Evolutionary conservation across 2,888 invertebrate species (phyloP), one percentile per base, ranked within the genome.

Genomic region (Vandiemenella viatica): DNA sequence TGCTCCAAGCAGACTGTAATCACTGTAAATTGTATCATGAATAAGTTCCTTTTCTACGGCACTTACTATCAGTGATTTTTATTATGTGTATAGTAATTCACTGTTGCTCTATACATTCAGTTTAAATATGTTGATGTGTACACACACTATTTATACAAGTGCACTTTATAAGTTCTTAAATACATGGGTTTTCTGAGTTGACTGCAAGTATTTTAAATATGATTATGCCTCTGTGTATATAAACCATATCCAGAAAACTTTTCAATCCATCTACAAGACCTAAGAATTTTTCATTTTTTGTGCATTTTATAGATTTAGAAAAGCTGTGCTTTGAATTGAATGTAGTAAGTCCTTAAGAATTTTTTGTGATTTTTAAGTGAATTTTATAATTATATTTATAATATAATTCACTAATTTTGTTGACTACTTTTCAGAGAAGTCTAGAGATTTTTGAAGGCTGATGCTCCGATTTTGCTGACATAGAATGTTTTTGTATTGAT

Each of bases 1-100:
- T 64, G 54, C 54, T 58, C 54, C 55, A 62, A 52, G 50, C 49
- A 48, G 50, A 50, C 21, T 44, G 45, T 45, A 47, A 44, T 51
- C 51, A 55, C 53, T 61, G 56, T 63, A 62, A 65, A 62, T 48
- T 49, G 44, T 52, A n/a, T n/a, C 43, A 50, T 52, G 54, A 65
- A 71, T 75, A 63, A 75, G 72, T 74, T 75, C 66, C 66, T 66
- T 75, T 75, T 75, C 69, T 75, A 75, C 75, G 75, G 75, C 75
- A 76, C 75, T 63, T 65, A 65, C 66, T 67, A 53, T n/a, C n/a
- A n/a, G n/a, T n/a, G n/a, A n/a, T n/a, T n/a, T n/a, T n/a, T n/a
- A n/a, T 40, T 51, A 47, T 32, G 45, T 51, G 40, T 54, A 50
- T 46, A 53, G 53, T 54, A 53, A 49, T 52, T 52, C 53, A 49